phyloP scores from a whole-genome alignment of 2,888 invertebrate species.

The Agonopterix alstromeriana region DNA sequence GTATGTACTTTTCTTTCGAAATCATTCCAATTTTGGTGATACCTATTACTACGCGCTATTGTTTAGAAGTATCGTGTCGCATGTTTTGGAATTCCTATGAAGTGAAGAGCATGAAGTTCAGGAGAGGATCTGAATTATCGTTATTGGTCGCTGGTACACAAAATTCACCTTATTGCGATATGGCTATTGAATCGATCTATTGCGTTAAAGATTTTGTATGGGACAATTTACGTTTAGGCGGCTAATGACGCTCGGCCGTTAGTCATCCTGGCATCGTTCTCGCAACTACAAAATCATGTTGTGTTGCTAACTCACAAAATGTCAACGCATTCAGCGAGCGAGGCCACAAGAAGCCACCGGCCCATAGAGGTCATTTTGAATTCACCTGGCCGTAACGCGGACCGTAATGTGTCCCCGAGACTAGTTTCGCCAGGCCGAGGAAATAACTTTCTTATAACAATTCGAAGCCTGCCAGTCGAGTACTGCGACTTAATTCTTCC shows the following conservation, averaged over 20 bases:
- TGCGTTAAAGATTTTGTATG: slow-evolving; percentile 52
- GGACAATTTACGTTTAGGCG: slow-evolving; percentile 50
- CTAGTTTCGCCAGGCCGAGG: slow-evolving; percentile 75
- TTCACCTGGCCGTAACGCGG: slow-evolving; percentile 73
- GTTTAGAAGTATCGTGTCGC: slow-evolving; percentile 28
- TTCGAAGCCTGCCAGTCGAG: slow-evolving; percentile 40
- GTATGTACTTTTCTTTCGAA: slow-evolving; percentile 76
- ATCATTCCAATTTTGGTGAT: slow-evolving; percentile 57
- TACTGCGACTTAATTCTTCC: slow-evolving; percentile 33
- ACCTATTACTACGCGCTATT: slow-evolving; percentile 39
- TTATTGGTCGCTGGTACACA: slow-evolving; percentile 61
- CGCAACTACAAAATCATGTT: slow-evolving; percentile 50
- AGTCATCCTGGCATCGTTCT: slow-evolving; percentile 71
- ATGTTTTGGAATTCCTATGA: slow-evolving; percentile 36
- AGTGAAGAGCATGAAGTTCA: slow-evolving; percentile 48
- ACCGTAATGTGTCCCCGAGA: slow-evolving; percentile 72
- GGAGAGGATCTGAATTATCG: slow-evolving; percentile 51
- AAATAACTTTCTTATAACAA: slow-evolving; percentile 74
- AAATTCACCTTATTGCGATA: slow-evolving; percentile 70
- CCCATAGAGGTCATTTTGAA: slow-evolving; percentile 76
- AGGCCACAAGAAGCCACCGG: slow-evolving; percentile 72
- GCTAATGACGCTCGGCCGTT: slow-evolving; percentile 59
- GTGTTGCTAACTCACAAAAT: slow-evolving; percentile 72
- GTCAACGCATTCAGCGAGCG: slow-evolving; percentile 69
- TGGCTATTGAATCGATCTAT: slow-evolving; percentile 59